Conservation (phyloP, 1,140 invertebrate genomes). For the Magallana gigas region DNA sequence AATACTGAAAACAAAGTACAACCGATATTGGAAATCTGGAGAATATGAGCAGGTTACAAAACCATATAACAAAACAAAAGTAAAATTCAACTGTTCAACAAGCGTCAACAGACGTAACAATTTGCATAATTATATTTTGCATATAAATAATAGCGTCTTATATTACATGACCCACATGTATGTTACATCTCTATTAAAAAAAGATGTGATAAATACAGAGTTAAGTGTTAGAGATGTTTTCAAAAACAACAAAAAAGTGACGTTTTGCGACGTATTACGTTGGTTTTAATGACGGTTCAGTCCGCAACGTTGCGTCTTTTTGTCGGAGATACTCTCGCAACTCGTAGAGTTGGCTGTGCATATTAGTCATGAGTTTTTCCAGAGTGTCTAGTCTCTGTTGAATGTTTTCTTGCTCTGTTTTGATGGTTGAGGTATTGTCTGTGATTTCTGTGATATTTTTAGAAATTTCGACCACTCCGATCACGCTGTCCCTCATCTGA, state of each 20-base stretch:
- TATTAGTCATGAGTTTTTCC: constrained; percentile 63
- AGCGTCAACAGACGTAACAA: constrained; percentile 34
- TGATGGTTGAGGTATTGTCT: constrained; percentile 58
- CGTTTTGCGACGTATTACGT: neutral
- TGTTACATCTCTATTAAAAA: neutral
- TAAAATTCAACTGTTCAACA: constrained; percentile 33
- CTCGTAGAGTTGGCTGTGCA: constrained; percentile 63
- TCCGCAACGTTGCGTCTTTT: constrained; percentile 16
- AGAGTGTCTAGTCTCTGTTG: constrained; percentile 62
- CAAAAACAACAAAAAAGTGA: too few species aligned
- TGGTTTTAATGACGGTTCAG: constrained; percentile 10
- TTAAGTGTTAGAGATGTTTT: neutral
- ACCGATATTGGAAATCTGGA: neutral
- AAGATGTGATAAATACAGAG: neutral
- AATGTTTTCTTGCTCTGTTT: constrained; percentile 63
- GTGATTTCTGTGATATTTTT: constrained; percentile 66
- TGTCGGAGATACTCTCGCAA: constrained; percentile 52
- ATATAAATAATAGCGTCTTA: constrained; percentile 14
- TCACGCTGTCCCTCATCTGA: constrained; percentile 64
- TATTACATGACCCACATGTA: neutral
- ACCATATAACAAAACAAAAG: constrained; percentile 24
- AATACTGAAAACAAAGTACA: neutral
- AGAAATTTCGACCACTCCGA: constrained; percentile 68
- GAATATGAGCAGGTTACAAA: constrained; percentile 20
- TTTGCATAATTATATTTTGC: constrained; percentile 34